Base-by-base conservation (phyloP, 1,140 invertebrate species). In the Bombus picipes region DNA sequence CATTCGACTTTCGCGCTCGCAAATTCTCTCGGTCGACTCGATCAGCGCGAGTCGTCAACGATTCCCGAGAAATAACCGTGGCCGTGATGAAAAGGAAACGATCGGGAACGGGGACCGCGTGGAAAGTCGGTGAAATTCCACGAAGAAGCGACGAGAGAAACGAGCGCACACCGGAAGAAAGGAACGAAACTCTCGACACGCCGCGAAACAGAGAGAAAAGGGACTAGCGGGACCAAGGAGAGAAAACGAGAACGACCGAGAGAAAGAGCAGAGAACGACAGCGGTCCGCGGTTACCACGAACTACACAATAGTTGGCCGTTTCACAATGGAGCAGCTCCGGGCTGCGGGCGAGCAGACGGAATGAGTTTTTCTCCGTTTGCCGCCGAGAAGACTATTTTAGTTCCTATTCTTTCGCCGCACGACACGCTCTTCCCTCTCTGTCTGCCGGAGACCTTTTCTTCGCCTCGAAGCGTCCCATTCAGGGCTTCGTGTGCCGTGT, bases 301-400 rank as follows among this genome's bases (percentile, higher is more conserved):
- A 88, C 87, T 90, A 89, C 88, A 92, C 91, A 92, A 92, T 92
- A 91, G 90, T 91, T 91, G 87, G 80, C 83, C 84, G 71, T 81
- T 80, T 82, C 83, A 91, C 90, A 92, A 92, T 92, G 81, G 91
- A 83, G 71, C 85, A 80, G 81, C 81, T 78, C 87, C 76, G 83
- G 88, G 86, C 85, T 88, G 91, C 86, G 87, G 88, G 78, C 81
- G 83, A 90, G 87, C 87, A 90, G 87, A 91, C 91, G 88, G 87
- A 92, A 92, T 91, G 89, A 92, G 87, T 87, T 92, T 92, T 91
- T 90, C 91, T 92, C 90, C 89, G 90, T 92, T 92, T 91, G 83
- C 85, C 82, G 86, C 81, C 87, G 77, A 83, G 83, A 68, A 81
- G 81, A 87, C 88, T 92, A 92, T 92, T 90, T 91, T 91, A 86